Conservation (phyloP, 1,140 invertebrate genomes). For the Camponotus vicinus region DNA sequence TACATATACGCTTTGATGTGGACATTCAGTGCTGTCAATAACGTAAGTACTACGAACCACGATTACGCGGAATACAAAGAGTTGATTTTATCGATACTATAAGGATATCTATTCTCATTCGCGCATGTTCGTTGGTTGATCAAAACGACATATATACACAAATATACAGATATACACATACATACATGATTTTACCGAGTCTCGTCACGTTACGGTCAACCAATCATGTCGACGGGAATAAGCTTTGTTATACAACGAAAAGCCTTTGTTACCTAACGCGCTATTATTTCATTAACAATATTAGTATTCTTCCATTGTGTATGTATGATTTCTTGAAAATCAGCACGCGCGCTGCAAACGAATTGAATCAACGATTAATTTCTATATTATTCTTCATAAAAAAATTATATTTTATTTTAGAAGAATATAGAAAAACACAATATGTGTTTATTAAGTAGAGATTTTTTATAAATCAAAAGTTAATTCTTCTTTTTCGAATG, state of each 20-base stretch:
- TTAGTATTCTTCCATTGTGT: constrained; percentile 33
- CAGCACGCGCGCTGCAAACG: neutral
- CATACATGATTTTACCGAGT: constrained; percentile 41
- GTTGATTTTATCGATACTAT: constrained; percentile 67
- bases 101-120: constrained; percentile 66
- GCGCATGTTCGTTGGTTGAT: constrained; percentile 42
- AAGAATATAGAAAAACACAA: neutral
- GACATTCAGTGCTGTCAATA: constrained; percentile 47
- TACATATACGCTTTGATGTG: constrained; percentile 23
- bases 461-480: neutral
- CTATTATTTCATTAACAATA: constrained; percentile 47
- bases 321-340: constrained; percentile 30
- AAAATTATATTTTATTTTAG: neutral
- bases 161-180: neutral
- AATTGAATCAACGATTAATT: neutral
- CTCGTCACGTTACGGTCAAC: constrained; percentile 57
- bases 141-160: constrained; percentile 31
- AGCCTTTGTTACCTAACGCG: constrained; percentile 35
- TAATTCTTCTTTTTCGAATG: neutral
- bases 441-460: neutral
- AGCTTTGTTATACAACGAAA: constrained; percentile 31
- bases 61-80: constrained; percentile 61
- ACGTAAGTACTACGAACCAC: constrained; percentile 32
- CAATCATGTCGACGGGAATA: constrained; percentile 30
- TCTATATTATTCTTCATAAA: neutral